Percentiles rank a stretch among this genome's conserved stretches.
Evolutionary conservation across 2,888 invertebrate species (phyloP).

Genomic region (Luperina nickerlii): DNA sequence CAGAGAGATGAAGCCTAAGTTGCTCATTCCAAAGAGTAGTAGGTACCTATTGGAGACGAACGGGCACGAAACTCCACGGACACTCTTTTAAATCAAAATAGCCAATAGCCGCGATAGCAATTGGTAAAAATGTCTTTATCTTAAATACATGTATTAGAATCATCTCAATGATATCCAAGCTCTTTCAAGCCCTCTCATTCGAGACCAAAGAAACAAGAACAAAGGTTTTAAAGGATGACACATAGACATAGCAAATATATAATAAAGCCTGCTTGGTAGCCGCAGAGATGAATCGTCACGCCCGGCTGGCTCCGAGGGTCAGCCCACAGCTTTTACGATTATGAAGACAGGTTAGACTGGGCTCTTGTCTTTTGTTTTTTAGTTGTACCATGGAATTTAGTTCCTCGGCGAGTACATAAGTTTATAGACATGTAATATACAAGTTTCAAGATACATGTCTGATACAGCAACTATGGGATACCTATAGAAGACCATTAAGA

Average conservation of each 20-base stretch:
- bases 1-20: neutral
- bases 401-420: neutral
- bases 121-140: neutral
- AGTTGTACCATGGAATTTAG: neutral
- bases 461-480: neutral
- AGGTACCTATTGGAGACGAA: neutral
- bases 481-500: too few relatives aligned
- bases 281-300: constrained; percentile 51
- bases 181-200: neutral
- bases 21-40: neutral
- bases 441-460: neutral
- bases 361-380: constrained; percentile 20
- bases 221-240: constrained; percentile 47
- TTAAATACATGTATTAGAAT: neutral
- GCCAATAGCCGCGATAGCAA: neutral
- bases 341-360: constrained; percentile 46
- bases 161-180: neutral
- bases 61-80: neutral
- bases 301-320: constrained; percentile 57
- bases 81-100: neutral
- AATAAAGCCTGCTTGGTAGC: constrained; percentile 28
- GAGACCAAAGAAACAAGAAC: constrained; percentile 22
- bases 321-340: constrained; percentile 55
- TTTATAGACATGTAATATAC: neutral
- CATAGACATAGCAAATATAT: constrained; percentile 33